Evolutionary conservation across 2,113 vertebrate species (phyloP).

Genomic region (Atherinomorus stipes): DNA sequence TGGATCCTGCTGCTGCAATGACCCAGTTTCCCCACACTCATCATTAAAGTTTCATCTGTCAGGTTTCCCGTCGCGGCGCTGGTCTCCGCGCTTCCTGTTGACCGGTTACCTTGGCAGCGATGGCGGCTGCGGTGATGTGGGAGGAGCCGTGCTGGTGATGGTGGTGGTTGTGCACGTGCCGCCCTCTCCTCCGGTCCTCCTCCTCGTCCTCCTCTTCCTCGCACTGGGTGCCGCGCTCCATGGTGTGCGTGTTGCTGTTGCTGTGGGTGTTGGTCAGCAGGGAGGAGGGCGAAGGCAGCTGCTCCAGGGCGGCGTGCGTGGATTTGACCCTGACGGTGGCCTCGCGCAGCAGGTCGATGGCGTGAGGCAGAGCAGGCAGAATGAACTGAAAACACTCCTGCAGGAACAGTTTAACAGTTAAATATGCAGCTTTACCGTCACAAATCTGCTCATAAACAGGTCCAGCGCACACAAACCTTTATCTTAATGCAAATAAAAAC

Average conservation of each 20-base stretch:
- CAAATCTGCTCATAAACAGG: no score
- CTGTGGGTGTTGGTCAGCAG: slow-evolving; percentile 83
- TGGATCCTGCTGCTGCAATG: slow-evolving; percentile 34
- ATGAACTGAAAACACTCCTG: slow-evolving; percentile 99
- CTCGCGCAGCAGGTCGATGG: slow-evolving; percentile 97
- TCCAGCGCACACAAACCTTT: no score
- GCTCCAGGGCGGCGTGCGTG: slow-evolving; percentile 95
- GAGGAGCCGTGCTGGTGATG: slow-evolving; percentile 94
- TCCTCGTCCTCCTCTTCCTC: slow-evolving; percentile 91
- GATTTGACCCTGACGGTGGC: slow-evolving; percentile 95
- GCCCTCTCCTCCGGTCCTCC: slow-evolving; percentile 61
- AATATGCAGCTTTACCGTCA: no score
- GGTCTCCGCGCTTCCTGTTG: not conserved
- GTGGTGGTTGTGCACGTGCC: slow-evolving; percentile 85
- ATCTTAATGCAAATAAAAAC: no score
- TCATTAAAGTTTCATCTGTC: slow-evolving; percentile 56
- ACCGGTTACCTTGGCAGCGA: slow-evolving; percentile 93
- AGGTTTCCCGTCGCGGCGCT: slow-evolving; percentile 13
- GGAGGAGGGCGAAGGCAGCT: slow-evolving; percentile 94
- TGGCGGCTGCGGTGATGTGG: slow-evolving; percentile 97
- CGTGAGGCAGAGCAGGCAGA: slow-evolving; percentile 98
- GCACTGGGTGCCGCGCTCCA: slow-evolving; percentile 98
- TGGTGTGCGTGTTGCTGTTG: slow-evolving; percentile 91
- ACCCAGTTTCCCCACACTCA: slow-evolving; percentile 47
- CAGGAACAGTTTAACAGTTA: slow-evolving; percentile 14